Base-by-base conservation (phyloP, 2,888 invertebrate genomes). In the Mesoligia furuncula region DNA sequence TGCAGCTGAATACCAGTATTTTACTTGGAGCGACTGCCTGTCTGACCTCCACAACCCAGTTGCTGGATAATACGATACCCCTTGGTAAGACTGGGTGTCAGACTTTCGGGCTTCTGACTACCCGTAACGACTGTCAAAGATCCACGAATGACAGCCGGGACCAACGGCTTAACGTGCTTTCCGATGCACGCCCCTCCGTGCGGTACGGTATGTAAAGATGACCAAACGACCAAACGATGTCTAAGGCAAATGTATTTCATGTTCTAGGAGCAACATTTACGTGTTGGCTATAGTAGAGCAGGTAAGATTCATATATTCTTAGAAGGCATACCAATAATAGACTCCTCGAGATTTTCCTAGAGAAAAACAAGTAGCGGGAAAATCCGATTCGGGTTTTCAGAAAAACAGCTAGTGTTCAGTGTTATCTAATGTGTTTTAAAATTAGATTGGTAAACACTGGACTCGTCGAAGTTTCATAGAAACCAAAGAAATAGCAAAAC, bases 221-320 rank as follows among this genome's bases (percentile, higher is more conserved):
- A n/a, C n/a, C n/a, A n/a, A n/a, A n/a, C n/a, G n/a, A n/a, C n/a
- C n/a, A n/a, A n/a, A n/a, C n/a, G n/a, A n/a, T n/a, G n/a, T n/a
- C n/a, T n/a, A n/a, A 84, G 74, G 84, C 89, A 91, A 91, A 90
- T 89, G 91, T 90, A 76, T 83, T 87, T 85, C 78, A 59, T 81
- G 64, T 57, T 79, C 68, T 75, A 74, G n/a, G 78, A 85, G 86
- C 13, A 31, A 79, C 87, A 67, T 86, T 88, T 75, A 77, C 73
- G 75, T 81, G 83, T 75, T 75, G 59, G 67, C 42, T 67, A 27
- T 65, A 36, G 31, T 59, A 62, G 6, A 64, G 59, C 36, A 17
- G 69, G 61, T 71, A 59, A 66, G 68, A 68, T 61, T 75, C 20
- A 71, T 31, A 48, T 5, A 54, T 85, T 77, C 75, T 42, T 31